A percentile compares a stretch with the other conserved stretches of the same genome.
These are phyloP conservation scores for Eueides isabella DNA, from an alignment of 1,140 invertebrate species.

Conservation along the genomic window DNA sequence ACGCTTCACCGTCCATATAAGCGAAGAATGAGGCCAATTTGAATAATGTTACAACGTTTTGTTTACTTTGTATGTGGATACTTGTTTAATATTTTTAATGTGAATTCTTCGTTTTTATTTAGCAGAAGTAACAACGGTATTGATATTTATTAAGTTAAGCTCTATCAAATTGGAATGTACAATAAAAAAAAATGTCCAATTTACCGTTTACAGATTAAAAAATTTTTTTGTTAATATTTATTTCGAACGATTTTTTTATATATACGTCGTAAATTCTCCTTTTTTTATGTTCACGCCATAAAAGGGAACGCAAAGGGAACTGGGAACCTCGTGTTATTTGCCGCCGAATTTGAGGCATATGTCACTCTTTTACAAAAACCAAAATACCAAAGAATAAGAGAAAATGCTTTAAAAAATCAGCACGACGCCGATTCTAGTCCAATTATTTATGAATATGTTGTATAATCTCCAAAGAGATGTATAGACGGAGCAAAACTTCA, in stretches of 20 bases:
- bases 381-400: not conserved
- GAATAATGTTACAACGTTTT: not conserved
- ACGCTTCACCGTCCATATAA: not conserved
- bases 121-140: too few relatives aligned
- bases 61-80: slow-evolving; percentile 3
- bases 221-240: too few relatives aligned
- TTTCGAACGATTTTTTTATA: too few relatives aligned
- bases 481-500: not conserved
- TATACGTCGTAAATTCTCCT: too few relatives aligned
- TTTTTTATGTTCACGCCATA: too few relatives aligned
- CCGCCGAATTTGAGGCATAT: too few relatives aligned
- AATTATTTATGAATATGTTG: not conserved
- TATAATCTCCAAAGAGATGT: not conserved
- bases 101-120: not conserved
- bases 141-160: too few relatives aligned
- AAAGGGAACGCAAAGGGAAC: too few relatives aligned
- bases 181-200: too few relatives aligned
- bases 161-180: too few relatives aligned
- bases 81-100: not conserved
- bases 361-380: not conserved
- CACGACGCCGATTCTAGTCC: not conserved
- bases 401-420: not conserved
- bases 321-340: too few relatives aligned
- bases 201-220: too few relatives aligned
- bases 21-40: not conserved